Evolutionary conservation across 2,888 invertebrate genomes (phyloP).

Genomic region (Tachina lurida): DNA sequence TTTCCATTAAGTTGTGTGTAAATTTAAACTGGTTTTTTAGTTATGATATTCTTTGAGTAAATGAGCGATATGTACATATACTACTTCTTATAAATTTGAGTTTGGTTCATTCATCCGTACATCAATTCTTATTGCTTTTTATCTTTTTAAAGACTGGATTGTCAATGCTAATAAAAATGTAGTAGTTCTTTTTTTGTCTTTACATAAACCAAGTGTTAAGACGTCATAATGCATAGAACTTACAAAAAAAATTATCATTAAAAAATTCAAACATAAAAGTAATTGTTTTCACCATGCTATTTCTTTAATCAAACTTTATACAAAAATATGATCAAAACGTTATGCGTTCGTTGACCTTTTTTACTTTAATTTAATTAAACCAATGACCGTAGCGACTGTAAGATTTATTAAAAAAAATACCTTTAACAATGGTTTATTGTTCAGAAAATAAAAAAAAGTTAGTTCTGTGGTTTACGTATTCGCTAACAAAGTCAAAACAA

Average conservation of each 20-base stretch:
- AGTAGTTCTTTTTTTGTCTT: slow-evolving; percentile 9
- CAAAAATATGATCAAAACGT: neutral
- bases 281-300: slow-evolving; percentile 4
- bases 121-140: slow-evolving; percentile 27
- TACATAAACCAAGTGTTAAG: slow-evolving; percentile 38
- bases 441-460: no score
- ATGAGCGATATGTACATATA: slow-evolving; percentile 3
- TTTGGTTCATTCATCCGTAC: slow-evolving; percentile 41
- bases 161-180: slow-evolving; percentile 43
- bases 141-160: slow-evolving; percentile 28
- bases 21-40: no score
- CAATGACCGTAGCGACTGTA: neutral
- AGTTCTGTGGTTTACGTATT: no score
- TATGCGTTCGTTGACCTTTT: slow-evolving; percentile 13
- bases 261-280: slow-evolving; percentile 34
- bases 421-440: no score
- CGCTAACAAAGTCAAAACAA: no score
- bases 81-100: neutral
- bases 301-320: no score
- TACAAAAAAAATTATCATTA: slow-evolving; percentile 19
- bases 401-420: no score
- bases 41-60: no score
- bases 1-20: no score
- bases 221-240: slow-evolving; percentile 23
- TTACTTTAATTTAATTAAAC: slow-evolving; percentile 12